Evolutionary conservation across 2,113 vertebrate genomes (phyloP).

Genomic region (chimpanzee (Pan troglodytes)): NHGRI_mPanTro3-v2.1_pri NC_072408.2:82660501-82661000

Average conservation of each 20-base stretch:
- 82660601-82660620: neutral
- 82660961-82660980: neutral
- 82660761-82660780: neutral
- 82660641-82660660: neutral
- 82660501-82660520: neutral
- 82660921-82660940: neutral
- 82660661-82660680: neutral
- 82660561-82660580: neutral
- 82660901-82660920: neutral
- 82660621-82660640: neutral
- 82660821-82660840: neutral
- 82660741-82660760: slow-evolving; percentile 7
- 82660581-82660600: neutral
- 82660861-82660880: neutral
- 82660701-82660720: neutral
- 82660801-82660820: neutral
- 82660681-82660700: neutral
- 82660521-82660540: neutral
- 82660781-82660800: neutral
- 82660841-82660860: neutral
- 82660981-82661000: neutral
- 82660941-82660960: neutral
- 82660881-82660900: neutral
- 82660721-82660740: neutral
- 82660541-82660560: neutral